Conservation (phyloP, 2,797 vertebrate genomes). For the Natrix natrix region DNA sequence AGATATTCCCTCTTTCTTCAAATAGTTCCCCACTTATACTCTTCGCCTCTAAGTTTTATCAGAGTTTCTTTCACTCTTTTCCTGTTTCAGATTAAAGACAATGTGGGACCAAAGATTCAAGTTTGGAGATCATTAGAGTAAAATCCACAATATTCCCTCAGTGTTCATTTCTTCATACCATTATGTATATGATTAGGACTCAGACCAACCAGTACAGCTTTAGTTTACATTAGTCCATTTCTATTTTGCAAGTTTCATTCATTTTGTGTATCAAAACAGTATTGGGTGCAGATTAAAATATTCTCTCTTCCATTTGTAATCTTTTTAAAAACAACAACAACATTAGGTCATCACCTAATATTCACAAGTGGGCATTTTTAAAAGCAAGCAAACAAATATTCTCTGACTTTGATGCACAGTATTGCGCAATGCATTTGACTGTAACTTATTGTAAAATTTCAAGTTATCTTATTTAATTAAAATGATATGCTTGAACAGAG, state of each 20-base stretch:
- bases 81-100: background rate
- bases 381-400: background rate
- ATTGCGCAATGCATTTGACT: background rate
- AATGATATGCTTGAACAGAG: background rate
- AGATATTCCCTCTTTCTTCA: conserved; percentile 14
- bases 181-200: background rate
- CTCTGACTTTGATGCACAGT: background rate
- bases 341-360: background rate
- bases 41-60: background rate
- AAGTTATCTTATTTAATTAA: background rate
- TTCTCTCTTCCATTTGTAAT: background rate
- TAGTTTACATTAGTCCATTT: background rate
- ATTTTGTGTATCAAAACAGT: background rate
- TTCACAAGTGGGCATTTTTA: background rate
- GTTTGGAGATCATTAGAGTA: background rate
- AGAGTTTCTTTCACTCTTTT: background rate
- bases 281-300: background rate
- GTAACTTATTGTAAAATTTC: background rate
- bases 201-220: background rate
- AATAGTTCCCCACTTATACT: background rate
- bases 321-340: background rate
- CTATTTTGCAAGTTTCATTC: background rate
- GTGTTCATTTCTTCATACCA: background rate
- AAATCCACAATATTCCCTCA: background rate
- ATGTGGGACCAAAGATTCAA: background rate